Conservation (phyloP, 2,113 vertebrate genomes). For the Probosciger aterrimus region DNA sequence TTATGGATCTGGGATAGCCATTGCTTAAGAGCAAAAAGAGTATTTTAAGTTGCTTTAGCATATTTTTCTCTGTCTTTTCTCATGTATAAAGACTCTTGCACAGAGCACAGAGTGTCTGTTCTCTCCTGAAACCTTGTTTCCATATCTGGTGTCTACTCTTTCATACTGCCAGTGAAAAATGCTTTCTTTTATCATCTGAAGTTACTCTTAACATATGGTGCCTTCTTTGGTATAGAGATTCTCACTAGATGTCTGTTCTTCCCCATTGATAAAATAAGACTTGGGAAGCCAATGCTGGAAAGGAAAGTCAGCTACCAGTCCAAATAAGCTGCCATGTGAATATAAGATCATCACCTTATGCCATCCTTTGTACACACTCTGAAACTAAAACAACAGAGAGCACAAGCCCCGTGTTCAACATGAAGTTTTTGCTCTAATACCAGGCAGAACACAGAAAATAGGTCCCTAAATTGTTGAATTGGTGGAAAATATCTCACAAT, state of each 20-base stretch:
- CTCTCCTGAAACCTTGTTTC: background rate
- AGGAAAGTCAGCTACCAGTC: background rate
- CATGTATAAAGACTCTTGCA: background rate
- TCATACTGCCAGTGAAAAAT: background rate
- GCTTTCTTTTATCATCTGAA: slow-evolving; percentile 7
- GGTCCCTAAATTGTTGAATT: background rate
- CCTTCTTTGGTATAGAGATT: background rate
- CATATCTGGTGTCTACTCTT: background rate
- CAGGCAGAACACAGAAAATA: background rate
- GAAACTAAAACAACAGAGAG: background rate
- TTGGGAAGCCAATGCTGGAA: background rate
- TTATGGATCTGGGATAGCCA: background rate
- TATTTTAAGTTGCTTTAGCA: background rate
- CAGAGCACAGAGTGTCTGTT: background rate
- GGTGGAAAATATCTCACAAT: background rate
- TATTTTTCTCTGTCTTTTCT: background rate
- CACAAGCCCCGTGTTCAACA: background rate
- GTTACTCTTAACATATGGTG: background rate
- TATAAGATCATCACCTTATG: background rate
- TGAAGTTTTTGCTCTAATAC: background rate
- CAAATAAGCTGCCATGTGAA: background rate
- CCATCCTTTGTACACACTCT: background rate
- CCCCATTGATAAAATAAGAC: background rate
- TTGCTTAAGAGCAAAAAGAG: background rate
- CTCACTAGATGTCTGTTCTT: background rate